Base-by-base conservation (phyloP, 2,797 vertebrate genomes). In the Sebastes aleutianus region DNA sequence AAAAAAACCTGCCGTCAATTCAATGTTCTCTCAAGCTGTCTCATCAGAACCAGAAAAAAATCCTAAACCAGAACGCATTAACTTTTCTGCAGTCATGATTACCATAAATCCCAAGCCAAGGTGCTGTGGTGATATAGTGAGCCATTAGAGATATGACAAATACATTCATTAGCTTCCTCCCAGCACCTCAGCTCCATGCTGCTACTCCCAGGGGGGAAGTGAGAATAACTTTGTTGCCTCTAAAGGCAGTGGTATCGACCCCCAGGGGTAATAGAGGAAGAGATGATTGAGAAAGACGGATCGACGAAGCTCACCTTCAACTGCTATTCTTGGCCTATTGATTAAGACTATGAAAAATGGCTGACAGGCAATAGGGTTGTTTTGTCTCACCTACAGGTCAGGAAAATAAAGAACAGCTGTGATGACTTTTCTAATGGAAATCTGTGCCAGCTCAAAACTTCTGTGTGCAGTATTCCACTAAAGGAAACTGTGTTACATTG, bases 101-200 rank as follows among this genome's bases (percentile, higher is more conserved):
- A 86, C 63, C 71, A 92, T 89, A 85, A 89, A 88, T 87, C 80
- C 79, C 63, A 43, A 84, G 80, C 83, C 70, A 87, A 90, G 84
- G 88, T 87, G 87, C 78, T 20, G 34, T 58, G 76, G 66, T 89
- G 90, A 91, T 86, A 79, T 79, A 86, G 80, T 87, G 78, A 90
- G 85, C 83, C 83, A 90, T 92, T 90, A 90, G 85, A 88, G 74
- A 86, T 85, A 86, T 91, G 89, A 93, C 86, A 87, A 91, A 93
- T 85, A 78, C 88, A 89, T 88, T 89, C 87, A 93, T 92, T 91
- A 91, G 78, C 85, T 72, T 70, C 54, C 67, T 68, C 68, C 16
- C 66, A 34, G 61, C 75, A 56, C 64, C 71, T 66, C 68, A 12
- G 66, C 84, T 78, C 69, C 79, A 63, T 24, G 76, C 86, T 87